Conservation (phyloP, 2,888 invertebrate genomes). For the Tetropium fuscum region DNA sequence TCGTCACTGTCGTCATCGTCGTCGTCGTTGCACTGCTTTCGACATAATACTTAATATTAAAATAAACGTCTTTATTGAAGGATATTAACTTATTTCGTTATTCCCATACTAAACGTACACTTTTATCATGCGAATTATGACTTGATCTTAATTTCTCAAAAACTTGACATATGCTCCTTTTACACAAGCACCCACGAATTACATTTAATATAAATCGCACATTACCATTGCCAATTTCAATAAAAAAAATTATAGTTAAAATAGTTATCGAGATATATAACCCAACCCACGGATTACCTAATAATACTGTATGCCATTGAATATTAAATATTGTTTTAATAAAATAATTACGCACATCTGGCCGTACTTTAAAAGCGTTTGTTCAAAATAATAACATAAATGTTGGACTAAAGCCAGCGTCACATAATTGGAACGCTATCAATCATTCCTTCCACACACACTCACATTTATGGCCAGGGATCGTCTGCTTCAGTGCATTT, state of each 20-base stretch:
- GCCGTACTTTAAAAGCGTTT: not conserved
- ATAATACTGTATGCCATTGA: not conserved
- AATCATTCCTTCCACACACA: conserved; percentile 50
- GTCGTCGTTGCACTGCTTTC: too few relatives aligned
- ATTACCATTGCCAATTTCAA: too few relatives aligned
- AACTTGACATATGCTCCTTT: too few relatives aligned
- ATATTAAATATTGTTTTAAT: conserved; percentile 22
- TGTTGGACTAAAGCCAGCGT: conserved; percentile 50
- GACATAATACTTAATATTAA: too few relatives aligned
- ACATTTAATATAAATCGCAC: too few relatives aligned
- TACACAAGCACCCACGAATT: too few relatives aligned
- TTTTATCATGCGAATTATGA: too few relatives aligned
- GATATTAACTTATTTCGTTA: too few relatives aligned
- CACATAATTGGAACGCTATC: conserved; percentile 51
- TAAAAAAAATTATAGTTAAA: conserved; percentile 16
- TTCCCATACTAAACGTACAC: too few relatives aligned
- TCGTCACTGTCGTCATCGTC: too few relatives aligned
- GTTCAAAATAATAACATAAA: conserved; percentile 26
- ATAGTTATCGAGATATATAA: conserved; percentile 8
- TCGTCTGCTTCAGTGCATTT: conserved; percentile 47
- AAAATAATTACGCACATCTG: conserved; percentile 26
- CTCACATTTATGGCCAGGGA: conserved; percentile 47
- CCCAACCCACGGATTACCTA: conserved; percentile 1
- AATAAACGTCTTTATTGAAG: too few relatives aligned
- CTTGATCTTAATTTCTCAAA: too few relatives aligned